Evolutionary conservation across 2,797 vertebrate genomes (phyloP).

Genomic region (Ptychobarbus kaznakovi): DNA sequence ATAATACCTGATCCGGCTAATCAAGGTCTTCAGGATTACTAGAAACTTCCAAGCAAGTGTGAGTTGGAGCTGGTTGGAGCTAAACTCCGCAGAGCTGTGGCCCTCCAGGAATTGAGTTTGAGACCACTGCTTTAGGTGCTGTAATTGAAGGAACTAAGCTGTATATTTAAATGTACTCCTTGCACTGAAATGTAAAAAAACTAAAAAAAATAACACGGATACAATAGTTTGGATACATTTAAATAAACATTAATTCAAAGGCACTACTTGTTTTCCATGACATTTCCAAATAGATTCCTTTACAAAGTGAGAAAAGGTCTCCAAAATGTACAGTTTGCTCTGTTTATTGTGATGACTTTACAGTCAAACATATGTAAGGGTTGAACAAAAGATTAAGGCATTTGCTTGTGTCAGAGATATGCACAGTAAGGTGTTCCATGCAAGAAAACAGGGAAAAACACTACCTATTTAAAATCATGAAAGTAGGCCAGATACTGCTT

Average conservation of each 20-base stretch:
- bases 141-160: neutral
- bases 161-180: neutral
- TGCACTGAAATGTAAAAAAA: neutral
- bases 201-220: neutral
- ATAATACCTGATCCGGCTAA: too few species aligned
- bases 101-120: too few species aligned
- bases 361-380: neutral
- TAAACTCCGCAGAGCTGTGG: too few species aligned
- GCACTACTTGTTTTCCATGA: neutral
- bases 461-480: slow-evolving; percentile 58
- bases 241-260: neutral
- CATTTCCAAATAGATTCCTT: neutral
- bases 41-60: too few species aligned
- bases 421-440: slow-evolving; percentile 17
- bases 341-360: neutral
- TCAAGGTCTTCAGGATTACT: too few species aligned
- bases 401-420: neutral
- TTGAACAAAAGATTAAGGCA: neutral
- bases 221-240: neutral
- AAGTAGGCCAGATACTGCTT: slow-evolving; percentile 56
- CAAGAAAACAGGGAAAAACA: slow-evolving; percentile 33
- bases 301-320: neutral
- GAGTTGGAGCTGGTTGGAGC: too few species aligned
- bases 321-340: neutral
- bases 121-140: too few species aligned